Evolutionary conservation across 2,888 invertebrate genomes (phyloP), one percentile per base, ranked within the genome.

Genomic region (Melangyna quadrimaculata): DNA sequence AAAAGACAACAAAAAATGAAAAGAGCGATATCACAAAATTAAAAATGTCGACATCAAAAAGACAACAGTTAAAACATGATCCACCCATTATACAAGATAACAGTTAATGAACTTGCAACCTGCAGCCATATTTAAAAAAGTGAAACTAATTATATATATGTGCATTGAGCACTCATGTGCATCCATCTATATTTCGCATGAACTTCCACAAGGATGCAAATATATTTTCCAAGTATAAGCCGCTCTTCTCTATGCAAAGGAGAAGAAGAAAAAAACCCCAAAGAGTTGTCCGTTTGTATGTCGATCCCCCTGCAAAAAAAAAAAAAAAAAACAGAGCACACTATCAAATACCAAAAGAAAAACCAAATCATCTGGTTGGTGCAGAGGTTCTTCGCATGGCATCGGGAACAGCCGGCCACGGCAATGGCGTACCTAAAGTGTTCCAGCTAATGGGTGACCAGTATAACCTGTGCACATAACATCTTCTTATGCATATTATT

Each of bases 71-170:
- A 67, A 75, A 84, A 84, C 84, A 84, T 84, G 80, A 84, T 84
- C 84, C 71, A 78, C 55, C 75, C 75, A 77, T 53, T 55, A 65
- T 43, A 84, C 71, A 77, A 61, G 70, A 51, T 57, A 53, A 61
- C 70, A 69, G 69, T 55, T 77, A 73, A 81, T 73, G 63, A 73
- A 77, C 78, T 78, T 82, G 78, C 83, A 83, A 83, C 81, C 77
- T 81, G 86, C 86, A 81, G 81, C 81, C 86, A 86, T 81, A 86
- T 86, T 86, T 86, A 86, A 86, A 86, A 86, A 86, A 86, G 77
- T 86, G 77, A 86, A 86, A 86, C 86, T 86, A 81, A 81, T 86
- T 81, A 86, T 81, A 81, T 81, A 86, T 81, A 81, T 81, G 81
- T n/a, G n/a, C n/a, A n/a, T n/a, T n/a, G n/a, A n/a, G n/a, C 77